A percentile compares a stretch with the other conserved stretches of the same genome.
phyloP scores from a whole-genome alignment of 2,797 vertebrate genomes.

The Graptemys geographica region DNA sequence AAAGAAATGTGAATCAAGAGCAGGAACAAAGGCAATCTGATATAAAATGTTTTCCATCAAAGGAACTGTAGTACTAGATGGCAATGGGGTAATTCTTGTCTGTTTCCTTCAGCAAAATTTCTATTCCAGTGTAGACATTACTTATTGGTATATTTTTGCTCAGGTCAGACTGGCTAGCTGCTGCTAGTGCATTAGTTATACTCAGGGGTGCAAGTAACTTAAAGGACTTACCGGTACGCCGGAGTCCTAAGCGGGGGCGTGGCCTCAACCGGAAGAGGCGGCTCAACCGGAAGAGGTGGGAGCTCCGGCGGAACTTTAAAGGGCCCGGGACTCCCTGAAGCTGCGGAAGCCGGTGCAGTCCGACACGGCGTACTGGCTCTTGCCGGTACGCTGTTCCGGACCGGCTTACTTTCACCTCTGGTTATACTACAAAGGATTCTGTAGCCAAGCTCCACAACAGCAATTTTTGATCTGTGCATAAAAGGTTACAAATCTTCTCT shows the following conservation, averaged over 20 bases:
- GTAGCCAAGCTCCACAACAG: not conserved
- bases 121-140: not conserved
- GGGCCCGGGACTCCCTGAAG: too few species aligned
- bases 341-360: too few species aligned
- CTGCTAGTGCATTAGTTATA: not conserved
- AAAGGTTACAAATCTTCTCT: not conserved
- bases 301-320: too few species aligned
- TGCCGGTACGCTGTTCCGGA: too few species aligned
- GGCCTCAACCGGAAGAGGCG: too few species aligned
- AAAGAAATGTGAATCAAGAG: not conserved
- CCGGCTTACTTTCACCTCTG: too few species aligned
- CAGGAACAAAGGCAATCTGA: not conserved
- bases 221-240: too few species aligned
- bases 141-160: not conserved
- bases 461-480: not conserved
- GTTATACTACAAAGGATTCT: not conserved
- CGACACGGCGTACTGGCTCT: too few species aligned
- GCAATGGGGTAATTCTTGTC: not conserved
- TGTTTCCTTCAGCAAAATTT: not conserved
- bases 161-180: not conserved
- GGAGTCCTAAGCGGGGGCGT: too few species aligned
- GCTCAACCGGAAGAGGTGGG: too few species aligned
- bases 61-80: not conserved
- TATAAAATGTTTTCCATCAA: not conserved
- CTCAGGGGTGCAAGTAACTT: too few species aligned